Conservation (phyloP, 2,113 vertebrate species). For the Lates calcarifer region DNA sequence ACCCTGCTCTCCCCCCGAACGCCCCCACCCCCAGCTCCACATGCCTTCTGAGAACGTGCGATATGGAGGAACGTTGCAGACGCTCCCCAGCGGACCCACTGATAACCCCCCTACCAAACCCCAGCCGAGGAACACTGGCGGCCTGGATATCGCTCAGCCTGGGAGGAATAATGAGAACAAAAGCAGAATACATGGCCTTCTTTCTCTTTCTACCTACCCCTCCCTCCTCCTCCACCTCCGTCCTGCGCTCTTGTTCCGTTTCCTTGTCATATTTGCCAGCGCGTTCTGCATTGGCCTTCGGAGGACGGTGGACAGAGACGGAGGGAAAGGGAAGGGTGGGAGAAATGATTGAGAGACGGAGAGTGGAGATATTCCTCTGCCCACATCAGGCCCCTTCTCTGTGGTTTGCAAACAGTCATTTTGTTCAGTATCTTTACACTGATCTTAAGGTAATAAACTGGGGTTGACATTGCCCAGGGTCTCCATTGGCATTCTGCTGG, state of each 20-base stretch:
- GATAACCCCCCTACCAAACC: constrained; percentile 66
- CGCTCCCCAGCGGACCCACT: constrained; percentile 61
- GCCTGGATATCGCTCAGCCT: constrained; percentile 69
- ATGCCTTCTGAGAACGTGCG: constrained; percentile 51
- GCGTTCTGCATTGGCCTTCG: constrained; percentile 21
- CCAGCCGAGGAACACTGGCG: constrained; percentile 49
- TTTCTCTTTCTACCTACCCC: constrained; percentile 42
- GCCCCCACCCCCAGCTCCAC: background rate
- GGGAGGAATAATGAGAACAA: constrained; percentile 74
- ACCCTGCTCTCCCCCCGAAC: background rate
- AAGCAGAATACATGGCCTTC: constrained; percentile 68
- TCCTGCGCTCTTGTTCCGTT: constrained; percentile 45
- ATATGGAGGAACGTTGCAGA: constrained; percentile 55
- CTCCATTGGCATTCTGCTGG: constrained; percentile 66
- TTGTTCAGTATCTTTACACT: constrained; percentile 69
- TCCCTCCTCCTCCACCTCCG: constrained; percentile 17
- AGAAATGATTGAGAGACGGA: constrained; percentile 15
- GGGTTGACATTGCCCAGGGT: constrained; percentile 70
- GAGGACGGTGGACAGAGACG: background rate
- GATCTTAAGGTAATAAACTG: constrained; percentile 75
- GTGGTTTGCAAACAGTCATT: constrained; percentile 69
- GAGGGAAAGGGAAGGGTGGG: background rate
- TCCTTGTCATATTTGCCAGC: constrained; percentile 30
- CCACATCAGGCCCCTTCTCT: constrained; percentile 28
- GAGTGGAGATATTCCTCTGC: constrained; percentile 21